phyloP scores from a whole-genome alignment of 1,140 invertebrate genomes.

The Ylistrum balloti region DNA sequence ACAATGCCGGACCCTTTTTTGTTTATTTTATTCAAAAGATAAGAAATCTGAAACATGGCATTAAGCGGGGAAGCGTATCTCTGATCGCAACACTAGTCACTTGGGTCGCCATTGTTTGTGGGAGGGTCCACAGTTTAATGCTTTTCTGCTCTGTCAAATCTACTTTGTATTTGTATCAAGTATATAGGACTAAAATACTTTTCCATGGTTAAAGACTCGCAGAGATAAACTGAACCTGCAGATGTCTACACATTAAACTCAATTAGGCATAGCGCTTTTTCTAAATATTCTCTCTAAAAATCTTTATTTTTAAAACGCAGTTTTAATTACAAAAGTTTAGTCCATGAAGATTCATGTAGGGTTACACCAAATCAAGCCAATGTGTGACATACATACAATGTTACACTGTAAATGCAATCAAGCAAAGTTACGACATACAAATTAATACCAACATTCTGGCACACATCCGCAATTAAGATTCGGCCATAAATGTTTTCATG shows the following conservation, averaged over 20 bases:
- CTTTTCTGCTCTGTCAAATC: conserved; percentile 29
- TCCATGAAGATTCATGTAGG: neutral
- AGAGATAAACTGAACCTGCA: neutral
- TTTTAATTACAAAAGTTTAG: conserved; percentile 19
- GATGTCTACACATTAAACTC: neutral
- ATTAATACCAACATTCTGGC: conserved; percentile 17
- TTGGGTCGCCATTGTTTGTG: conserved; percentile 1
- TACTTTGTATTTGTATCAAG: conserved; percentile 11
- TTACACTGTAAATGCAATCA: neutral
- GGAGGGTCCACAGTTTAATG: conserved; percentile 14
- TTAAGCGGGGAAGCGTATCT: neutral
- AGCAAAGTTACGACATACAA: conserved; percentile 34
- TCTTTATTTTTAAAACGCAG: neutral
- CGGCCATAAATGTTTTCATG: neutral
- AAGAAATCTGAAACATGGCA: conserved; percentile 29
- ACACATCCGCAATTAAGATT: conserved; percentile 1
- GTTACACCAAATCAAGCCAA: neutral
- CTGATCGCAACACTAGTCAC: neutral
- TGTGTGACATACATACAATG: neutral
- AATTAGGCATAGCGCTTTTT: neutral
- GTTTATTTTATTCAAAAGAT: conserved; percentile 40
- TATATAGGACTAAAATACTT: neutral
- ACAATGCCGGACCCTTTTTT: neutral
- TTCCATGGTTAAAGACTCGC: neutral
- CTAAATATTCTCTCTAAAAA: neutral